Percentiles rank a stretch among this genome's conserved stretches.
Evolutionary conservation across 2,888 invertebrate species (phyloP).

Genomic region (Limnephilus rhombicus): DNA sequence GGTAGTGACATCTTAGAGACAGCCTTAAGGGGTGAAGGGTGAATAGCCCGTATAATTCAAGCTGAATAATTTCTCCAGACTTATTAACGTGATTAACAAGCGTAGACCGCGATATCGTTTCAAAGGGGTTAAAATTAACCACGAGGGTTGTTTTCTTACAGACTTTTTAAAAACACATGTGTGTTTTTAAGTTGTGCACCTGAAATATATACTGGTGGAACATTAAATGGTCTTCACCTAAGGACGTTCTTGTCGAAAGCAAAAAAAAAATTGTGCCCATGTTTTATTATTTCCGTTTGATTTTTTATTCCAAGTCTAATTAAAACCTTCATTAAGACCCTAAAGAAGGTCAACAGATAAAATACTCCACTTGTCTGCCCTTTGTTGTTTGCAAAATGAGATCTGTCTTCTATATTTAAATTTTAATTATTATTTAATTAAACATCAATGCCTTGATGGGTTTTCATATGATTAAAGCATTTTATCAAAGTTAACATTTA

Average conservation of each 20-base stretch:
- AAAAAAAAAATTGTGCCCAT: too few species aligned
- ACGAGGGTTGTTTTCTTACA: background rate
- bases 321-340: background rate
- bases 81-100: constrained; percentile 7
- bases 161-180: background rate
- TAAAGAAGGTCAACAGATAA: background rate
- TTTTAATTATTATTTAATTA: too few species aligned
- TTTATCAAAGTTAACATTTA: too few species aligned
- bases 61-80: background rate
- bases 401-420: background rate
- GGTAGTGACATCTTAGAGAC: background rate
- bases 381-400: background rate
- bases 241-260: background rate
- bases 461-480: too few species aligned
- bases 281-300: background rate
- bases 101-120: background rate
- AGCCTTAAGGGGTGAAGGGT: background rate
- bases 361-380: background rate
- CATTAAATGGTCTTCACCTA: background rate
- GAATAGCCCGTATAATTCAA: background rate
- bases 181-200: background rate
- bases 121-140: background rate
- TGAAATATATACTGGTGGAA: background rate
- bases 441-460: too few species aligned
- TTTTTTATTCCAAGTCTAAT: background rate